Evolutionary conservation across 1,140 invertebrate species (phyloP), one percentile per base, ranked within the genome.

Genomic region (Mycetomoellerius zeteki): DNA sequence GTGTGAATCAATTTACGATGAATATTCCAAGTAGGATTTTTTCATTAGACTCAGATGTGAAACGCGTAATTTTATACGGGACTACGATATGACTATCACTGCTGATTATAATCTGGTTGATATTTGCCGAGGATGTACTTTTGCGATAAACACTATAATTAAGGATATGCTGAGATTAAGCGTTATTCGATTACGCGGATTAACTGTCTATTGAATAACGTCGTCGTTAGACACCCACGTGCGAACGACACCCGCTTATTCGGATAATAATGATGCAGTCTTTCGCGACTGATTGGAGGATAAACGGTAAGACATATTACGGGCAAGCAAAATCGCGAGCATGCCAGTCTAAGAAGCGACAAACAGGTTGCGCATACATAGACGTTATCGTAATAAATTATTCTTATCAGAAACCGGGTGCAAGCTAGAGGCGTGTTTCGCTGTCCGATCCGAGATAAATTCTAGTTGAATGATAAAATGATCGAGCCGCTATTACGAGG

Each of bases 341-440:
- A 86, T 75, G 84, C 76, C 43, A 54, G 16, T 0, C 3, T 50
- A 21, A 69, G 27, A 69, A 64, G 62, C 67, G 71, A 89, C 43
- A 65, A 62, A 65, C 37, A 65, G 21, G 10, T 24, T 19, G 24
- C 27, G 16, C 5, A 33, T 19, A 27, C 19, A 50, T 43, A 30
- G 58, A 50, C 80, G 85, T 90, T 90, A 90, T 90, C 89, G 78
- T 84, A 90, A 81, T 89, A 90, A 81, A 88, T 82, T 89, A 86
- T 82, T 75, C 88, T 90, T 90, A 90, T 90, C 89, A 81, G 58
- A 54, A 64, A 47, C 85, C 50, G 72, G 58, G 43, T 56, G 72
- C 58, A 60, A 30, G 73, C 77, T 71, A 67, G 58, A 87, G 85
- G 89, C 78, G 76, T 89, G 88, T 87, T 73, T 73, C 67, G 67